phyloP scores from a whole-genome alignment of 2,888 invertebrate species.

The Orchesella flavescens region DNA sequence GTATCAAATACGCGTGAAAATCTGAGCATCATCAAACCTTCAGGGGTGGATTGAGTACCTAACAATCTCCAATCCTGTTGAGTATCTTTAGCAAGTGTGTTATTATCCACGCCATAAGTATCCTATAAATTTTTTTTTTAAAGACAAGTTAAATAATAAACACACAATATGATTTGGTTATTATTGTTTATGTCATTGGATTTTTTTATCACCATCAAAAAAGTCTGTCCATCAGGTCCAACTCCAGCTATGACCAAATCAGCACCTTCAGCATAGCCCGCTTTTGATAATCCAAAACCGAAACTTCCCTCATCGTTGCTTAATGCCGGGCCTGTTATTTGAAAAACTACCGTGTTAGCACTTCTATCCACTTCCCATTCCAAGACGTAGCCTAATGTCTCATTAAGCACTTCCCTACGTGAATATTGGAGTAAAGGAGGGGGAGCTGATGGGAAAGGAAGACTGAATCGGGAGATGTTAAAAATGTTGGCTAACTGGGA shows the following conservation, averaged over 20 bases:
- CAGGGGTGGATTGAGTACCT: too few relatives aligned
- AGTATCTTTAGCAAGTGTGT: background rate
- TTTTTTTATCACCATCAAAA: background rate
- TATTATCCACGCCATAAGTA: background rate
- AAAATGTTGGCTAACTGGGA: too few relatives aligned
- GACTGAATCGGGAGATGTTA: too few relatives aligned
- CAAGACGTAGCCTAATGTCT: background rate
- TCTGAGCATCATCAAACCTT: background rate
- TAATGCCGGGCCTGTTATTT: background rate
- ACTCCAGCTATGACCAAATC: background rate
- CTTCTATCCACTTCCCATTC: constrained; percentile 1
- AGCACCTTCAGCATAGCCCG: background rate
- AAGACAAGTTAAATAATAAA: too few relatives aligned
- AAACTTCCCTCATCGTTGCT: background rate
- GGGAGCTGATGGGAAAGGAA: too few relatives aligned
- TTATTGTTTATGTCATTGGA: too few relatives aligned
- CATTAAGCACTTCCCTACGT: background rate
- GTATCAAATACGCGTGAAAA: background rate
- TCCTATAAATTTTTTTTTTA: background rate
- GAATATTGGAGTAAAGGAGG: too few relatives aligned
- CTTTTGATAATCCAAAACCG: background rate
- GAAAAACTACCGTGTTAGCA: background rate
- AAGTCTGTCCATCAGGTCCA: background rate
- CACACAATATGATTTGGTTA: too few relatives aligned
- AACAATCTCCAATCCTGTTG: background rate